These are phyloP conservation scores for Rhamnusium bicolor DNA, from an alignment of 2,888 invertebrate genomes.

Conservation along the genomic window DNA sequence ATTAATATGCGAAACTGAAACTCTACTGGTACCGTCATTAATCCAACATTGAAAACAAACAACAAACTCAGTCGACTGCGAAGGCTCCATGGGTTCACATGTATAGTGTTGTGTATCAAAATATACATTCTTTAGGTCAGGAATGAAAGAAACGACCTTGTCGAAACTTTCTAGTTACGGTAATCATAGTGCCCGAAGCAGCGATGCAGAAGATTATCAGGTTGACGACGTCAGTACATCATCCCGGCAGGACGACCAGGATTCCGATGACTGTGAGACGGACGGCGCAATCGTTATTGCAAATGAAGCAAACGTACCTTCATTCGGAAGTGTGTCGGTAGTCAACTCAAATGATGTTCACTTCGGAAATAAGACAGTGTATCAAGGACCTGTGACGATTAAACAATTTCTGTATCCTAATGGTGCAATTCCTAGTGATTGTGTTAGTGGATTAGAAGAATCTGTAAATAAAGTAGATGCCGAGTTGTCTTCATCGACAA, in stretches of 20 bases:
- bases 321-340: slow-evolving; percentile 77
- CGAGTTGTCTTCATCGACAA: background rate
- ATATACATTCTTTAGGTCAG: background rate
- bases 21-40: slow-evolving; percentile 12
- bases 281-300: slow-evolving; percentile 38
- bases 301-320: background rate
- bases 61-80: slow-evolving; percentile 26
- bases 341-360: slow-evolving; percentile 82
- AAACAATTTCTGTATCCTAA: slow-evolving; percentile 78
- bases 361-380: slow-evolving; percentile 84
- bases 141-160: slow-evolving; percentile 30
- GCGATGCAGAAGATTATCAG: slow-evolving; percentile 28
- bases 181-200: background rate
- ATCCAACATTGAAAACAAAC: slow-evolving; percentile 16
- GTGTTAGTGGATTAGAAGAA: slow-evolving; percentile 21
- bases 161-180: background rate
- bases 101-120: slow-evolving; percentile 2
- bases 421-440: slow-evolving; percentile 33
- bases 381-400: slow-evolving; percentile 85
- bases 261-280: slow-evolving; percentile 21
- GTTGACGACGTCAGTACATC: slow-evolving; percentile 39
- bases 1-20: slow-evolving; percentile 16
- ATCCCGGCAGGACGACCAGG: slow-evolving; percentile 27
- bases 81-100: slow-evolving; percentile 16
- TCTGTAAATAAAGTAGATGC: slow-evolving; percentile 10